Evolutionary conservation across 2,888 invertebrate species (phyloP).

Genomic region (Megastigmus dorsalis): DNA sequence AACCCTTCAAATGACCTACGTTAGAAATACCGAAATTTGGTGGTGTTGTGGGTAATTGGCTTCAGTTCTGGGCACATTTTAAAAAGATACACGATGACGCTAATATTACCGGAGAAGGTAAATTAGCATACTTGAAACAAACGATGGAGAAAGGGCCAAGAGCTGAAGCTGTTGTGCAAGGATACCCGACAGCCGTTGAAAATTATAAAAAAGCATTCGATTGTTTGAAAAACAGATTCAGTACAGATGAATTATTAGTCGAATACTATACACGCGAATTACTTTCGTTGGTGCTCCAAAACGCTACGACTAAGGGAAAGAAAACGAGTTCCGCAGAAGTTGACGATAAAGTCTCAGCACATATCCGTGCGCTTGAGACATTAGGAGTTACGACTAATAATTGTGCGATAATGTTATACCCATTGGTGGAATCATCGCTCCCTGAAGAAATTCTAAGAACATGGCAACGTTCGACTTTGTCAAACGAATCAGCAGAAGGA

Average conservation of each 20-base stretch:
- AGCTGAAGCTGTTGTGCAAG: constrained; percentile 58
- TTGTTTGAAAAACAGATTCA: constrained; percentile 56
- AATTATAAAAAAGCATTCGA: constrained; percentile 61
- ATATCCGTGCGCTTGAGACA: constrained; percentile 59
- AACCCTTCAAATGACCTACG: constrained; percentile 55
- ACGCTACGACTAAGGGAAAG: constrained; percentile 44
- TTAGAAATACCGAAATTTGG: constrained; percentile 59
- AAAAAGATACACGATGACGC: constrained; percentile 58
- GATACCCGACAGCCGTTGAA: constrained; percentile 58
- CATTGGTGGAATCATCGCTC: constrained; percentile 57
- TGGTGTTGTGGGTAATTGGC: constrained; percentile 57
- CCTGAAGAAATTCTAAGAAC: constrained; percentile 55
- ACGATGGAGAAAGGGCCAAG: constrained; percentile 54
- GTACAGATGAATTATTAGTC: constrained; percentile 58
- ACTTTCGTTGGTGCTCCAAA: constrained; percentile 58
- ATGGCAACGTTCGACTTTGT: constrained; percentile 50
- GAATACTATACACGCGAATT: constrained; percentile 61
- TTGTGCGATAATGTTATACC: constrained; percentile 58
- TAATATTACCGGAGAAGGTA: constrained; percentile 52
- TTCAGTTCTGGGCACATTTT: constrained; percentile 61
- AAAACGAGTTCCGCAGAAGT: constrained; percentile 36
- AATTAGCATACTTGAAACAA: constrained; percentile 60
- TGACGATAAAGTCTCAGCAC: constrained; percentile 59
- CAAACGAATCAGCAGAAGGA: constrained; percentile 4
- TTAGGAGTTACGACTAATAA: constrained; percentile 58